Evolutionary conservation across 2,113 vertebrate species (phyloP).

Genomic region (Pteruthius melanotis): DNA sequence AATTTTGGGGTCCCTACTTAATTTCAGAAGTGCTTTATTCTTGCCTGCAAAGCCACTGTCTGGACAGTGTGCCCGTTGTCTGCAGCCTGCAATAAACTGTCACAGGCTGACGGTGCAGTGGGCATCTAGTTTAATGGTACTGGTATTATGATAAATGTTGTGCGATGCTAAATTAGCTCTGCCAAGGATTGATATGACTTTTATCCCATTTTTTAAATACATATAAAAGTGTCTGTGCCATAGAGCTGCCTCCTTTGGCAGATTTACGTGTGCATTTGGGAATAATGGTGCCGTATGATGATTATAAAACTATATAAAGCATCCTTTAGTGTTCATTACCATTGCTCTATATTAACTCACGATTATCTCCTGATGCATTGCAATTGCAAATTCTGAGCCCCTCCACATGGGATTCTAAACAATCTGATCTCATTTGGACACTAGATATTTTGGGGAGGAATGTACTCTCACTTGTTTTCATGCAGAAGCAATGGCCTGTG

Average conservation of each 20-base stretch:
- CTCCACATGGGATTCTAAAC: background rate
- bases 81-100: background rate
- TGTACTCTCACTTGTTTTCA: background rate
- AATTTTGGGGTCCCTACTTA: background rate
- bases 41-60: background rate
- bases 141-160: constrained; percentile 31
- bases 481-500: background rate
- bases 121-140: background rate
- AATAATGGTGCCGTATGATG: constrained; percentile 31
- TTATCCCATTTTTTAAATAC: constrained; percentile 28
- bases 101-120: background rate
- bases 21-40: background rate
- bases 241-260: constrained; percentile 33
- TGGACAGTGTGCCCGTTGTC: background rate
- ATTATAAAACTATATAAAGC: constrained; percentile 57
- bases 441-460: background rate
- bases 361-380: constrained; percentile 36
- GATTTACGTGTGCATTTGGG: constrained; percentile 44
- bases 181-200: constrained; percentile 28
- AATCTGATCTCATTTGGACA: background rate
- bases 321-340: constrained; percentile 55
- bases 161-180: constrained; percentile 36
- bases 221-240: constrained; percentile 16
- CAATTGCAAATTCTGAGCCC: background rate
- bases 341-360: constrained; percentile 41